Evolutionary conservation across 1,140 invertebrate genomes (phyloP).

Genomic region (Druon quercuslanigerum): DNA sequence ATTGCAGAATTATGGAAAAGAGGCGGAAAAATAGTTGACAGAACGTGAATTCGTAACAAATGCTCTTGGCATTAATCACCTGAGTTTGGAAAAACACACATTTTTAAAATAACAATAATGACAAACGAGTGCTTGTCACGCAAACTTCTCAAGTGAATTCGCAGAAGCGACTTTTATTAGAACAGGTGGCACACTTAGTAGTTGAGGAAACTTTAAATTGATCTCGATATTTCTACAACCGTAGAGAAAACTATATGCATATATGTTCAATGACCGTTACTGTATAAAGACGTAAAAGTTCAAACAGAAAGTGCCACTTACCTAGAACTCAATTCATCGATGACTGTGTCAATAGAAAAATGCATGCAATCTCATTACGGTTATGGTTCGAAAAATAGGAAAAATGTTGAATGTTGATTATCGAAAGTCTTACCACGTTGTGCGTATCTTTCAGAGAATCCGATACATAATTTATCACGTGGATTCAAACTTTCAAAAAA

Average conservation of each 20-base stretch:
- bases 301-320: slow-evolving; percentile 10
- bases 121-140: not conserved
- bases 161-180: not conserved
- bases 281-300: slow-evolving; percentile 10
- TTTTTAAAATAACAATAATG: not conserved
- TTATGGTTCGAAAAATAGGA: not conserved
- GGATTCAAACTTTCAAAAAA: not conserved
- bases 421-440: not conserved
- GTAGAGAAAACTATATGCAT: not conserved
- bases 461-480: slow-evolving; percentile 21
- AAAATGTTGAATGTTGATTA: not conserved
- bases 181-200: not conserved
- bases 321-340: slow-evolving; percentile 1
- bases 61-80: not conserved
- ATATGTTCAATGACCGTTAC: not conserved
- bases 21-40: not conserved
- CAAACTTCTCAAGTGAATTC: not conserved
- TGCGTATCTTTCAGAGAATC: not conserved
- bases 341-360: slow-evolving; percentile 6
- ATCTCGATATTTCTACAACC: slow-evolving; percentile 10
- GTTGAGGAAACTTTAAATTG: slow-evolving; percentile 15
- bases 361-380: slow-evolving; percentile 1
- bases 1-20: too few species aligned
- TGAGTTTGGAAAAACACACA: not conserved
- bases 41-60: not conserved